Evolutionary conservation across 1,140 invertebrate species (phyloP).

Genomic region (Tribolium madens): DNA sequence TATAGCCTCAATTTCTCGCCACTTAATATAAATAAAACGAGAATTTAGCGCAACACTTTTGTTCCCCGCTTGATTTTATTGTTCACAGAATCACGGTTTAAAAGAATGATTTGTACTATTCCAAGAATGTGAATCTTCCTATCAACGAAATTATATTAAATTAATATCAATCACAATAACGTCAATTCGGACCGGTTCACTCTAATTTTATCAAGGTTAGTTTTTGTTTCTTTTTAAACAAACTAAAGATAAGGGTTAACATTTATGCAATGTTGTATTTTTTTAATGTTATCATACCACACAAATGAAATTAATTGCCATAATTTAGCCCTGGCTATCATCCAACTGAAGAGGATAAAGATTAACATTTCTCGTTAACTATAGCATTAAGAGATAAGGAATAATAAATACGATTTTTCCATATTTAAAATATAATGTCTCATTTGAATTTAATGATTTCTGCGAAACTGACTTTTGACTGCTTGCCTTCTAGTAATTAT

Average conservation of each 20-base stretch:
- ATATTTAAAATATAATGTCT: not conserved
- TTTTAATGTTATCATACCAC: constrained; percentile 7
- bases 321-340: not conserved
- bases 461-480: too few relatives aligned
- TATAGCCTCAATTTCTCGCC: constrained; percentile 24
- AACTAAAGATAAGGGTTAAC: not conserved
- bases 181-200: not conserved
- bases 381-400: not conserved
- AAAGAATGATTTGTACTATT: not conserved
- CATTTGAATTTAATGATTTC: not conserved
- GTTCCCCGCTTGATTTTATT: constrained; percentile 12
- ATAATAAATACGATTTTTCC: not conserved
- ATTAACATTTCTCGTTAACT: not conserved
- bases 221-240: constrained; percentile 4
- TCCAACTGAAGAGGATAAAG: not conserved
- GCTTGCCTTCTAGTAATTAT: too few relatives aligned
- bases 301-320: constrained; percentile 7
- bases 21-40: constrained; percentile 27
- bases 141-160: not conserved
- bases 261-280: constrained; percentile 8
- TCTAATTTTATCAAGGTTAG: constrained; percentile 14
- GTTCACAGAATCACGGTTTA: not conserved
- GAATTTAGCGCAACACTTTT: constrained; percentile 7
- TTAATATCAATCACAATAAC: not conserved
- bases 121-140: not conserved